Conservation (phyloP, 2,113 vertebrate genomes). For the Indicator indicator region DNA sequence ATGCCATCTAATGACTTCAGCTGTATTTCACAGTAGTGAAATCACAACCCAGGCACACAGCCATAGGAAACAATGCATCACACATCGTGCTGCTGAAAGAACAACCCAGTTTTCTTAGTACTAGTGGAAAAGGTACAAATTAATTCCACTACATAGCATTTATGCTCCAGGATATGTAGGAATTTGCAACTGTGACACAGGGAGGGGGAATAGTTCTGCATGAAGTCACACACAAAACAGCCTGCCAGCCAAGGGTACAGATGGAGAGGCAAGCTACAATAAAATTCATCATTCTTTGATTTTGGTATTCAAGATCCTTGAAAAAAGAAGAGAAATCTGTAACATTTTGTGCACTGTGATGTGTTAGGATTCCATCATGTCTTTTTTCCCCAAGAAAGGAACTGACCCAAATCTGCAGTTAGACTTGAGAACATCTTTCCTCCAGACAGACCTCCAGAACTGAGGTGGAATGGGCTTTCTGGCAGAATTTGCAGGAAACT, state of each 20-base stretch:
- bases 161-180: slow-evolving; percentile 4
- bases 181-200: slow-evolving; percentile 24
- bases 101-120: neutral
- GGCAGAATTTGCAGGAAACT: neutral
- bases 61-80: slow-evolving; percentile 36
- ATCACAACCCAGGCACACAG: slow-evolving; percentile 7
- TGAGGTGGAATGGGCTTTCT: neutral
- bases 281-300: neutral
- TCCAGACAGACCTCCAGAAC: neutral
- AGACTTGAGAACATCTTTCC: neutral
- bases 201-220: neutral
- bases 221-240: neutral
- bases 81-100: neutral
- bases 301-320: neutral
- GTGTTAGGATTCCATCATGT: neutral
- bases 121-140: neutral
- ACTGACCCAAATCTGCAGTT: neutral
- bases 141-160: neutral
- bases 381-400: neutral
- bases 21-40: neutral
- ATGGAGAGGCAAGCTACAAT: neutral
- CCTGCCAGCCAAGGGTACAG: neutral
- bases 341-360: neutral
- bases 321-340: neutral
- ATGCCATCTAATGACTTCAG: slow-evolving; percentile 45